phyloP scores from a whole-genome alignment of 2,888 invertebrate species.

The Rambutsinella grinnellia region DNA sequence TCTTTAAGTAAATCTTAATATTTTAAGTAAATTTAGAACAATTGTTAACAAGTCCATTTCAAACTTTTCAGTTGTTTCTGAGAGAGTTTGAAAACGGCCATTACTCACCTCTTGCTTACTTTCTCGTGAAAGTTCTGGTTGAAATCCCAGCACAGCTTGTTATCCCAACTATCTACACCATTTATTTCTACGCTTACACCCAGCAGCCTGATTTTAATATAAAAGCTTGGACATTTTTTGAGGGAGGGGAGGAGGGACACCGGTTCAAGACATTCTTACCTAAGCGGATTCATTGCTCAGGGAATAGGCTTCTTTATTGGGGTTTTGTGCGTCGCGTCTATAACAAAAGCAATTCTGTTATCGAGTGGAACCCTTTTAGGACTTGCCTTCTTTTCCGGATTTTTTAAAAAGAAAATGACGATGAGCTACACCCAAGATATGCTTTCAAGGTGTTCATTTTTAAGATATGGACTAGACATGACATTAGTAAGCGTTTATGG shows the following conservation, averaged over 20 bases:
- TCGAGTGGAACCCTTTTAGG: too few relatives aligned
- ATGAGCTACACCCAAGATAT: too few relatives aligned
- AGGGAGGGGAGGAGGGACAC: too few relatives aligned
- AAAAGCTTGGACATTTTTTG: too few relatives aligned
- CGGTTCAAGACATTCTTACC: constrained; percentile 30
- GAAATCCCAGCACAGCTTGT: constrained; percentile 43
- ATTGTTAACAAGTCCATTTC: constrained; percentile 3
- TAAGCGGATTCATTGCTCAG: constrained; percentile 53
- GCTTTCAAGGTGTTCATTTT: too few relatives aligned
- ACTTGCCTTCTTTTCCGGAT: too few relatives aligned
- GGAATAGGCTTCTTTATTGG: constrained; percentile 54
- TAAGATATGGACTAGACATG: too few relatives aligned
- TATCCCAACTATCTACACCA: constrained; percentile 29
- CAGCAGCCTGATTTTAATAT: constrained; percentile 33
- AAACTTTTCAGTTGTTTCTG: constrained; percentile 49
- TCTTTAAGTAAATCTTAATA: too few relatives aligned
- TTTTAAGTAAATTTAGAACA: too few relatives aligned
- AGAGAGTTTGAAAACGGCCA: constrained; percentile 49
- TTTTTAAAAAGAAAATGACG: too few relatives aligned
- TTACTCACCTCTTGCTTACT: constrained; percentile 43
- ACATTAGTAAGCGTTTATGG: too few relatives aligned
- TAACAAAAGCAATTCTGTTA: too few relatives aligned
- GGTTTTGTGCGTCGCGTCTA: constrained; percentile 47
- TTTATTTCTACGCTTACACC: constrained; percentile 45
- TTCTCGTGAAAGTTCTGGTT: constrained; percentile 38